phyloP scores from a whole-genome alignment of 2,888 invertebrate species.

The Xestia xanthographa region DNA sequence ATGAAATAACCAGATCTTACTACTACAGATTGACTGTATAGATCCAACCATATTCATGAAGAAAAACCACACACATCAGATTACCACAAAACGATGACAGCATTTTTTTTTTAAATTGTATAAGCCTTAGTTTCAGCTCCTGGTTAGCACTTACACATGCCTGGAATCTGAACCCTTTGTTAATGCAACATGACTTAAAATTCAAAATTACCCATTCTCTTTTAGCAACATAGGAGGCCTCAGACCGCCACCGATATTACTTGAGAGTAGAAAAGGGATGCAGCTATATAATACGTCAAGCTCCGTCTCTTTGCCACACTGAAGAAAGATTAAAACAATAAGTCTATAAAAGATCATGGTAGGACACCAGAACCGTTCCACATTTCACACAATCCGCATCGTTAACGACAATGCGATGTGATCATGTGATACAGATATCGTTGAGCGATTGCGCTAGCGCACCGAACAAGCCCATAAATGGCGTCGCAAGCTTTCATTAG shows the following conservation, averaged over 20 bases:
- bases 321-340: not conserved
- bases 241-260: too few species aligned
- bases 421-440: conserved; percentile 84
- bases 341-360: not conserved
- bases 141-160: not conserved
- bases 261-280: not conserved
- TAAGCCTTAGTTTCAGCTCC: not conserved
- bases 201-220: not conserved
- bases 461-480: conserved; percentile 84
- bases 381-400: conserved; percentile 71
- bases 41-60: not conserved
- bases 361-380: conserved; percentile 38
- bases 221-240: conserved; percentile 7
- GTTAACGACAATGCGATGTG: conserved; percentile 83
- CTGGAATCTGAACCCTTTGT: not conserved
- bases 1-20: too few species aligned
- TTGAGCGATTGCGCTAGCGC: conserved; percentile 79
- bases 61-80: not conserved
- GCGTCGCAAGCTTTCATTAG: conserved; percentile 78
- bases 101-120: not conserved
- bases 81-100: not conserved
- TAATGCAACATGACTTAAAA: not conserved
- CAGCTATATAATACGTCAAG: not conserved
- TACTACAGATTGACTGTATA: too few species aligned
- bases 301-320: not conserved